Base-by-base conservation (phyloP, 2,888 invertebrate genomes). In the Automeris io region DNA sequence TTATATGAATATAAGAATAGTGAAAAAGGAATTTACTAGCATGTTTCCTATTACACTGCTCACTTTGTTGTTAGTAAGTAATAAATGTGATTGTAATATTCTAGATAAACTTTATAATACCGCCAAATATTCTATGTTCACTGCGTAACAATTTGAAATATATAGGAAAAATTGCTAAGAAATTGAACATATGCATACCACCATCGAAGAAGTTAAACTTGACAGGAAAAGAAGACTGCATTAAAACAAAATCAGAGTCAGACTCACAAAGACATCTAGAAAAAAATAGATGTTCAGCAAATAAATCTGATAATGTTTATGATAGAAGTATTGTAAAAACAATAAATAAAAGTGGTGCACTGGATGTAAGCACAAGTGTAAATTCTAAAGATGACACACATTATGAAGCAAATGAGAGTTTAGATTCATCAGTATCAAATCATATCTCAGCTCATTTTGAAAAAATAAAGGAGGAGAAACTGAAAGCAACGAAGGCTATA, bases 61-160 rank as follows among this genome's bases (percentile, higher is more conserved):
- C 23, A 16, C 8, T n/a, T 29, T 35, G 16, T 18, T 9, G 18
- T 2, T 1, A 18, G 25, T 8, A 26, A 18, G 2, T 21, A 33
- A 5, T 16, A 19, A 3, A 6, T 13, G 9, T 8, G 13, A 21
- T 31, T 16, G 8, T 19, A n/a, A n/a, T 19, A 9, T 33, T 53
- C 18, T 42, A 83, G 80, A 58, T 79, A 31, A 56, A 56, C 21
- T 51, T 83, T 8, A 58, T 49, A 39, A 61, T 83, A 21, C 81
- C 83, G 35, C 47, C 54, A 16, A 36, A 51, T 33, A 61, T 82
- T 6, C 40, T 72, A 29, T 37, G 46, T 33, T 49, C 50, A 31
- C 43, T 82, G 12, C 53, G 63, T 26, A 64, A 46, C 25, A 70
- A 74, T 39, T 56, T 82, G 33, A 42, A 54, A 39, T 43, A 44